phyloP scores from a whole-genome alignment of 2,797 vertebrate species.

The Poeciliopsis gracilis region DNA sequence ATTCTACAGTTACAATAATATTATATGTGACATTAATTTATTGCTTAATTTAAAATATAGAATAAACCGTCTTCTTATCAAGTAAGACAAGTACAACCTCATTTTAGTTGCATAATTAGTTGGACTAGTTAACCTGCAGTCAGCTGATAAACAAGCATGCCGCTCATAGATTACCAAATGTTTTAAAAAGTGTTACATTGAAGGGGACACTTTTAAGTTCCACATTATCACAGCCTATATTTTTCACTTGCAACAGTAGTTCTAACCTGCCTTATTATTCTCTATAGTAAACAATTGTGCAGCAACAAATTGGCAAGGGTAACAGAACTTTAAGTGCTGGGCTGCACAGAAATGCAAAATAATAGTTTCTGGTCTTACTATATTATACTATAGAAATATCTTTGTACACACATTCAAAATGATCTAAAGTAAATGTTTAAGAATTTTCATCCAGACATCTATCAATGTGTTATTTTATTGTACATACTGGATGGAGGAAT shows the following conservation, averaged over 20 bases:
- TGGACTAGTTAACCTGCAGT: not conserved
- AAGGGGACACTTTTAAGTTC: not conserved
- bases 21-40: not conserved
- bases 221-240: not conserved
- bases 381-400: conserved; percentile 9
- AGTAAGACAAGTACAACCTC: not conserved
- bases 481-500: not conserved
- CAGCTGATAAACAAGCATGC: not conserved
- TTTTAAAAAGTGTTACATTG: not conserved
- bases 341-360: conserved; percentile 47
- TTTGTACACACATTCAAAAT: not conserved
- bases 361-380: conserved; percentile 24
- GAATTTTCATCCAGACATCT: not conserved
- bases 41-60: not conserved
- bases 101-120: not conserved
- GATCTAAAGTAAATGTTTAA: not conserved
- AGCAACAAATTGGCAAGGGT: not conserved
- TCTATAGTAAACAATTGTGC: not conserved
- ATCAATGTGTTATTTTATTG: not conserved
- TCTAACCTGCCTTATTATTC: not conserved
- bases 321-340: not conserved
- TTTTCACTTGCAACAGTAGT: not conserved
- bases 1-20: not conserved
- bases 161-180: not conserved
- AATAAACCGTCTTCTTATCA: not conserved